Evolutionary conservation across 2,113 vertebrate genomes (phyloP), one percentile per base, ranked within the genome.

Genomic region (Brienomyrus brachyistius): DNA sequence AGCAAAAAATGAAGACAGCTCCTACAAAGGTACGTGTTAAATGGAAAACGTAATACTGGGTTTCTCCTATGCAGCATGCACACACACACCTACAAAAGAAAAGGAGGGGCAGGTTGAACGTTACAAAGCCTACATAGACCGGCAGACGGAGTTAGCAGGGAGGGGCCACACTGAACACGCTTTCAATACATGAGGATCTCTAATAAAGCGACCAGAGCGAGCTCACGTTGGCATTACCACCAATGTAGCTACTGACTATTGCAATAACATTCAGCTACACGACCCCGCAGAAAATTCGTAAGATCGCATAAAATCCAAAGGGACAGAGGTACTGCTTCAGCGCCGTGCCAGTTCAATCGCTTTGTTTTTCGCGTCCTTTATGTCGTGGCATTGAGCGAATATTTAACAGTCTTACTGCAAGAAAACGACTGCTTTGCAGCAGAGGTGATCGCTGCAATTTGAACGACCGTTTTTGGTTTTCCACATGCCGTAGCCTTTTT

Each of bases 81-180:
- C 66, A 17, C 21, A 86, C 45, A 87, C 77, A 90, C 85, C 43
- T 23, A 80, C 86, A 83, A 13, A 62, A 43, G 82, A 66, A 31
- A 19, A 59, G 88, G 92, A 93, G 88, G 90, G 92, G 86, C 3
- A 27, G 54, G 59, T 51, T 1, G 88, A 43, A 85, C 52, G 31
- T 48, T 86, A 83, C 66, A 56, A 59, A 87, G 88, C 62, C 62
- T 70, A 70, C 62, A 70, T 70, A 70, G 62, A 56, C 59, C 40
- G 77, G 77, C 35, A 40, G 89, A 31, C 40, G 48, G 74, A 31
- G 74, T 47, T 5, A 83, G 21, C 87, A 84, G 17, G 48, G 43
- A 66, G 84, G n/a, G 48, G 89, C 84, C 31, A 43, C 59, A 50
- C 50, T 45, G 52, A 89, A 51, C 83, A 86, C 83, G 83, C 89